Evolutionary conservation across 64 coral and sea anemone species (phyloP), one percentile per base, ranked within the genome.

Genomic region (Pocillopora verrucosa): DNA sequence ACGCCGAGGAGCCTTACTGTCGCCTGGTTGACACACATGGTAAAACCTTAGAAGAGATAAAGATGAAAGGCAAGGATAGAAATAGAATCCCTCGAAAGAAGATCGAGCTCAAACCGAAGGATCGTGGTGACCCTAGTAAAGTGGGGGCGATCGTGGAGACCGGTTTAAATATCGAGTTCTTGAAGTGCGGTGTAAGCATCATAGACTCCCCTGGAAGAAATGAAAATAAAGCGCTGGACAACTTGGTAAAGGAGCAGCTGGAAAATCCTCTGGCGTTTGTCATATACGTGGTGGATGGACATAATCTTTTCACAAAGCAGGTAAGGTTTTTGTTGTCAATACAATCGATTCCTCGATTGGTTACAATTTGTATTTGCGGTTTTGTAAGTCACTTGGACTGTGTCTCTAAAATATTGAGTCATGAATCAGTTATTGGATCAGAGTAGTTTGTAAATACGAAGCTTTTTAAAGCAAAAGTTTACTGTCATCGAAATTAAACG

Each of bases 251-350:
- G 11, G 59, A 89, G 58, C 78, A 93, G 58, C 59, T 93, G 34
- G 60, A 93, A 73, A 93, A 73, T 61, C 72, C 88, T 13, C 83
- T 93, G 68, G 86, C 91, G 4, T 93, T 88, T 67, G 83, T 93
- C 5, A 86, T 93, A n/a, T 93, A 93, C 74, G 78, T 93, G 56
- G 75, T 93, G 16, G 91, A 93, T 88, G 91, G 91, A 22, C 91
- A 93, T 20, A 89, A 93, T 68, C 58, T 93, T 10, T 89, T 93
- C 34, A 88, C 86, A 56, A 74, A 87, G 11, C 79, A 72, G 84
- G 91, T 93, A 67, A 83, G 86, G 60, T 37, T 79, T 30, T 9
- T 77, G 4, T 45, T 59, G 22, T 20, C 16, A 80, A 24, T 10
- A 77, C 38, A 30, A 30, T 30, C 30, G 19, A 16, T 77, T n/a